These are phyloP conservation scores for Stercorarius parasiticus DNA, from an alignment of 2,113 vertebrate species.

Conservation along the genomic window DNA sequence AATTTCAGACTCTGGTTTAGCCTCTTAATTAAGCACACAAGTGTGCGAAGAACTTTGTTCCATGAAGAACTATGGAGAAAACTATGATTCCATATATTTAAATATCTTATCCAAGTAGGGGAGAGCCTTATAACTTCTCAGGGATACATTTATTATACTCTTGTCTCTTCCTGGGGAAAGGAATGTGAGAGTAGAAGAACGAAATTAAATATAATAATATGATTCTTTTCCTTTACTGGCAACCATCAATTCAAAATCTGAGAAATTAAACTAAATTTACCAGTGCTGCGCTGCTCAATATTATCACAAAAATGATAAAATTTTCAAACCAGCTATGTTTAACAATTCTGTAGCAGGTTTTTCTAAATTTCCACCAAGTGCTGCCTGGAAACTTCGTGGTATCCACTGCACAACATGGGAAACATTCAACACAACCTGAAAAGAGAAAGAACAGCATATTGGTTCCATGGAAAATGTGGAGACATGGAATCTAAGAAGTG, in stretches of 20 bases:
- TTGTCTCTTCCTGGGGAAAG: neutral
- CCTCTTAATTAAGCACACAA: neutral
- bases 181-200: neutral
- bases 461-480: neutral
- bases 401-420: slow-evolving; percentile 74
- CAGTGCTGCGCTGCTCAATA: slow-evolving; percentile 91
- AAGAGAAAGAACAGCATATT: neutral
- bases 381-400: slow-evolving; percentile 69
- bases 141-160: neutral
- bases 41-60: neutral
- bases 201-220: neutral
- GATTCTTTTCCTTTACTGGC: neutral
- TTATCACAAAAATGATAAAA: slow-evolving; percentile 95
- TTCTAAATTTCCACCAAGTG: slow-evolving; percentile 87
- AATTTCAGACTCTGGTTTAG: neutral
- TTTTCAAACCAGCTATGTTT: slow-evolving; percentile 94
- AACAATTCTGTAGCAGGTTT: slow-evolving; percentile 91
- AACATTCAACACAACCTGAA: slow-evolving; percentile 77
- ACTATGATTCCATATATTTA: neutral
- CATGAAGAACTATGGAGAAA: neutral
- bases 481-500: neutral
- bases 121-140: neutral
- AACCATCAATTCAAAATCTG: neutral
- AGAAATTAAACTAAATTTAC: slow-evolving; percentile 68
- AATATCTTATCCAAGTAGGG: neutral